These are phyloP conservation scores for Origma solitaria DNA, from an alignment of 2,113 vertebrate species.

Conservation along the genomic window DNA sequence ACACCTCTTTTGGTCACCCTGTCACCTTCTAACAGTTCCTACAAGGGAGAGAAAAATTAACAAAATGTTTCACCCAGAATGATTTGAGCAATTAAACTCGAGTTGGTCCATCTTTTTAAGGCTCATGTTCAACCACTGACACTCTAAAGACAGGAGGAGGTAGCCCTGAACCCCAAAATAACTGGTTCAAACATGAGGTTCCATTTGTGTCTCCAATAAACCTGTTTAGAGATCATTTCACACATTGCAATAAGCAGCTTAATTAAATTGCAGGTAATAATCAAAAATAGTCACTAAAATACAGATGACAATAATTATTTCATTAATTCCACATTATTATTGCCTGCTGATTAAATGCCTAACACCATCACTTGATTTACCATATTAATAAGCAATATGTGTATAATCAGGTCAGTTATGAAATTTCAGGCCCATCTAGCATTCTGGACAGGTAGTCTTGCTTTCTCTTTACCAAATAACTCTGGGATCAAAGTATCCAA, in stretches of 20 bases:
- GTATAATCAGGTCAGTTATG: not conserved
- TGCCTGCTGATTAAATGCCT: not conserved
- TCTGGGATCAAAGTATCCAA: not conserved
- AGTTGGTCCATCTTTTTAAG: not conserved
- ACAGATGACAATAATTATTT: not conserved
- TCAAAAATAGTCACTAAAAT: not conserved
- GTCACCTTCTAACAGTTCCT: not conserved
- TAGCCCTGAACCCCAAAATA: not conserved
- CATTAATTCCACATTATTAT: not conserved
- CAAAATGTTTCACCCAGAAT: not conserved
- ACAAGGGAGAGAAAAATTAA: not conserved
- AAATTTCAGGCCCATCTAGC: not conserved
- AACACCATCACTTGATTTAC: not conserved
- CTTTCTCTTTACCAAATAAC: not conserved
- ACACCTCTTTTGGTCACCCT: not conserved
- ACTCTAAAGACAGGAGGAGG: not conserved
- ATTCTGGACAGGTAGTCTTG: not conserved
- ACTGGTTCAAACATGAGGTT: not conserved
- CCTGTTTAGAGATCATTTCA: not conserved
- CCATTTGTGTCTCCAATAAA: not conserved
- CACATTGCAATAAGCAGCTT: not conserved
- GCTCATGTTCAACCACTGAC: not conserved
- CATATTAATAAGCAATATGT: not conserved
- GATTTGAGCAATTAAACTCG: not conserved
- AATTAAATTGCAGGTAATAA: conserved; percentile 11